phyloP scores from a whole-genome alignment of 2,797 vertebrate species.

The Sebastes goodei region DNA sequence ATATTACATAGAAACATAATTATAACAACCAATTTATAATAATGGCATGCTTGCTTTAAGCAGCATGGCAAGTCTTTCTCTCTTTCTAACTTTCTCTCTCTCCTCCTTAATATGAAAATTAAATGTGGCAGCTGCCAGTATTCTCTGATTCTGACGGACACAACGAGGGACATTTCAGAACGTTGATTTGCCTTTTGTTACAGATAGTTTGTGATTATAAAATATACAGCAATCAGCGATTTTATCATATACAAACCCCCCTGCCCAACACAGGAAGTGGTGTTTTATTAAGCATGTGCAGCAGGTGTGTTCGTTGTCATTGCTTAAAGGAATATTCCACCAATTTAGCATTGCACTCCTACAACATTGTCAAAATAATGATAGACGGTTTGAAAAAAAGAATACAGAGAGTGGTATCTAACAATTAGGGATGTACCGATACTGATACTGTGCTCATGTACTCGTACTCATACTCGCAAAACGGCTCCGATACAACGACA shows the following conservation, averaged over 20 bases:
- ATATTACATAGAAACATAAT: conserved; percentile 76
- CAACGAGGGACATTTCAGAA: conserved; percentile 49
- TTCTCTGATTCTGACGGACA: conserved; percentile 17
- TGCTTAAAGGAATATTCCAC: neutral
- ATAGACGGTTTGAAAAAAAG: too few relatives aligned
- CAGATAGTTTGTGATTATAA: neutral
- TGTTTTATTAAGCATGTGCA: neutral
- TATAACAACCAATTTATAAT: conserved; percentile 54
- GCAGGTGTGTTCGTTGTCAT: neutral
- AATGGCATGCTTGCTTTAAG: conserved; percentile 73
- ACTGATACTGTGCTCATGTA: too few relatives aligned
- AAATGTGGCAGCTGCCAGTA: conserved; percentile 49
- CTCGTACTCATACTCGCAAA: too few relatives aligned
- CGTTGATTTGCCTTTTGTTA: neutral
- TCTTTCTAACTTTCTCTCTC: conserved; percentile 67
- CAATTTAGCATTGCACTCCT: neutral
- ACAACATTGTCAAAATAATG: too few relatives aligned
- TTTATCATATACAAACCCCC: neutral
- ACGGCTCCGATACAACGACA: too few relatives aligned
- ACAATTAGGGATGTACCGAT: too few relatives aligned
- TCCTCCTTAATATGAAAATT: conserved; percentile 47
- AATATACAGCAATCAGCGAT: neutral
- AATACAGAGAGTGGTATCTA: too few relatives aligned
- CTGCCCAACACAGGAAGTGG: neutral
- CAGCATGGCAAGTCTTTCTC: conserved; percentile 52